Percentiles rank a stretch among this genome's conserved stretches.
phyloP scores from a whole-genome alignment of 2,888 invertebrate species.

The Corythucha ciliata region DNA sequence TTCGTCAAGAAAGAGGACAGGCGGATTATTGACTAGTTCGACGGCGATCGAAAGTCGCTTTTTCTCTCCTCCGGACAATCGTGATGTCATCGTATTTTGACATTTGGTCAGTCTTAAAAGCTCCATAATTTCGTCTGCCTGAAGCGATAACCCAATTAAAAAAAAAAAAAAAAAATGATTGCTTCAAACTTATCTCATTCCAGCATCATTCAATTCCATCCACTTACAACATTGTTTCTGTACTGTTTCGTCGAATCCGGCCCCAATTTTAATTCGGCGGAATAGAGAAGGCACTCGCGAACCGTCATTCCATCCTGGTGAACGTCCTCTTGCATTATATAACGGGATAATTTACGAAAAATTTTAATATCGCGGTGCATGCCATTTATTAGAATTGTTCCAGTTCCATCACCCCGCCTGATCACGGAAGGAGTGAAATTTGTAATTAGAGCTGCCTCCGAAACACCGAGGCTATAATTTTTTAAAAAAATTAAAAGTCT shows the following conservation, averaged over 20 bases:
- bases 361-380: slow-evolving; percentile 60
- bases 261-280: slow-evolving; percentile 81
- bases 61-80: slow-evolving; percentile 82
- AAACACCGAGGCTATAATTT: not conserved
- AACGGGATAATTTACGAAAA: slow-evolving; percentile 82
- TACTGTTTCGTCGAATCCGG: slow-evolving; percentile 50
- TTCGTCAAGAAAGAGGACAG: slow-evolving; percentile 89
- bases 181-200: too few species aligned
- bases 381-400: slow-evolving; percentile 70
- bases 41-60: slow-evolving; percentile 89
- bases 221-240: slow-evolving; percentile 44
- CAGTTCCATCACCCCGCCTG: slow-evolving; percentile 60
- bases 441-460: too few species aligned
- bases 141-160: slow-evolving; percentile 34
- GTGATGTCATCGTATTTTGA: slow-evolving; percentile 60
- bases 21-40: slow-evolving; percentile 89
- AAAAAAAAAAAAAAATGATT: too few species aligned
- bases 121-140: slow-evolving; percentile 81
- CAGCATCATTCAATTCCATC: too few species aligned
- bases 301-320: slow-evolving; percentile 81
- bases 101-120: slow-evolving; percentile 65
- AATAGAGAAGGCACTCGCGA: slow-evolving; percentile 76
- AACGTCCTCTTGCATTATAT: slow-evolving; percentile 91
- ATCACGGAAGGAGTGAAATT: slow-evolving; percentile 24
- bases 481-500: not conserved